Evolutionary conservation across 2,888 invertebrate genomes (phyloP), one percentile per base, ranked within the genome.

Genomic region (Lamellibrachia columna): DNA sequence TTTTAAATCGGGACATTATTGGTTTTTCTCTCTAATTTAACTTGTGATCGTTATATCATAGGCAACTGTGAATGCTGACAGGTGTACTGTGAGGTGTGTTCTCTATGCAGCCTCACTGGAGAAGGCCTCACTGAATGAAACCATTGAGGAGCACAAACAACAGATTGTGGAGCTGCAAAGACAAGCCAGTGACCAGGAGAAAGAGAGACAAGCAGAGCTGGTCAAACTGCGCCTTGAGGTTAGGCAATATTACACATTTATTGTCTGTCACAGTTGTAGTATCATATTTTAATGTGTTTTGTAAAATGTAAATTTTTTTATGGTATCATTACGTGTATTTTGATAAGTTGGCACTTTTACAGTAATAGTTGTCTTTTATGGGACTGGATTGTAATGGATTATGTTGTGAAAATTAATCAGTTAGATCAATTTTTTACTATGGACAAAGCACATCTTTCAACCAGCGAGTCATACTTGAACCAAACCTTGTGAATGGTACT

Each of bases 141-240:
- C 22, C n/a, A 75, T 75, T 75, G 90, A 58, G 11, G 91, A 92
- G 52, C 92, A 93, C 60, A 58, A 53, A 53, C 52, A 55, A 28
- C 7, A 91, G 91, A 90, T 92, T 58, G 52, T 52, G 7, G 52
- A 58, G 52, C 90, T 92, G 52, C 91, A 93, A 53, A n/a, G 75
- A 53, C 55, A 90, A 91, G 58, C 91, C n/a, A 8, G 9, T 52
- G 90, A 93, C 9, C 55, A 52, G 22, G 93, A 93, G 40, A 92
- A 92, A 91, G 92, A 93, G 28, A 92, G 92, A 91, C 90, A 92
- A 22, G 90, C 92, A 0, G 93, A 93, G 22, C 60, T 92, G 2
- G 90, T 92, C 53, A 90, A 55, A 52, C 58, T 93, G 2, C 40
- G 93, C 8, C 90, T 92, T n/a, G 93, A 93, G 93, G 93, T 93